phyloP scores from a whole-genome alignment of 2,113 vertebrate species.

The Ciconia stormi region DNA sequence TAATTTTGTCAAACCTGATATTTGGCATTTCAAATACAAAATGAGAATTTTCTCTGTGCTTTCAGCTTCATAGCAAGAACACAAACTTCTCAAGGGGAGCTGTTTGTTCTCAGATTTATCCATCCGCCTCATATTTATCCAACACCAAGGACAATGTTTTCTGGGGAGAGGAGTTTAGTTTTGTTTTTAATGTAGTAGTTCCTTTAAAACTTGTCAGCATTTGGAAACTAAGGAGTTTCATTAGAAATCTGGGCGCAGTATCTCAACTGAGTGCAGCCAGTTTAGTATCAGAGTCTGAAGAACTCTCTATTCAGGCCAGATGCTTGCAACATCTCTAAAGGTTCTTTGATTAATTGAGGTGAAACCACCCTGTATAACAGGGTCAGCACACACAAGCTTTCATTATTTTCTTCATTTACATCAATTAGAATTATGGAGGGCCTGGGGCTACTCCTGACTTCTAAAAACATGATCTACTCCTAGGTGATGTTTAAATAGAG shows the following conservation, averaged over 20 bases:
- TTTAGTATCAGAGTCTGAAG: conserved; percentile 68
- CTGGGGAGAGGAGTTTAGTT: background rate
- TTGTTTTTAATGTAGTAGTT: background rate
- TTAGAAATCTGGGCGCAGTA: background rate
- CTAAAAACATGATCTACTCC: conserved; percentile 72
- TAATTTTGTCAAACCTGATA: background rate
- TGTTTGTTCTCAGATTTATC: background rate
- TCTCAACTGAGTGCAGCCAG: conserved; percentile 39
- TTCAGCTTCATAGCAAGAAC: background rate
- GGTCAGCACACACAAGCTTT: conserved; percentile 87
- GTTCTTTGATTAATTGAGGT: conserved; percentile 94
- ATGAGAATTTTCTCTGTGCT: background rate
- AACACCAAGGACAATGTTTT: background rate
- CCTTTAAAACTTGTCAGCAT: background rate
- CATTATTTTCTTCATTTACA: conserved; percentile 89
- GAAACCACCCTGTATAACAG: conserved; percentile 85
- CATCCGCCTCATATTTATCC: background rate
- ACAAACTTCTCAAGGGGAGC: background rate
- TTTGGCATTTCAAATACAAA: conserved; percentile 1
- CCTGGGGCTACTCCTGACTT: conserved; percentile 73
- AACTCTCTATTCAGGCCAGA: conserved; percentile 76
- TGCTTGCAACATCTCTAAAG: conserved; percentile 85
- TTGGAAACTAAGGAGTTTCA: background rate
- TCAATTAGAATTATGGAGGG: conserved; percentile 85
- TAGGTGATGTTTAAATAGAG: conserved; percentile 78